Conservation (phyloP, 2,797 vertebrate species). For the Heliangelus exortis region DNA sequence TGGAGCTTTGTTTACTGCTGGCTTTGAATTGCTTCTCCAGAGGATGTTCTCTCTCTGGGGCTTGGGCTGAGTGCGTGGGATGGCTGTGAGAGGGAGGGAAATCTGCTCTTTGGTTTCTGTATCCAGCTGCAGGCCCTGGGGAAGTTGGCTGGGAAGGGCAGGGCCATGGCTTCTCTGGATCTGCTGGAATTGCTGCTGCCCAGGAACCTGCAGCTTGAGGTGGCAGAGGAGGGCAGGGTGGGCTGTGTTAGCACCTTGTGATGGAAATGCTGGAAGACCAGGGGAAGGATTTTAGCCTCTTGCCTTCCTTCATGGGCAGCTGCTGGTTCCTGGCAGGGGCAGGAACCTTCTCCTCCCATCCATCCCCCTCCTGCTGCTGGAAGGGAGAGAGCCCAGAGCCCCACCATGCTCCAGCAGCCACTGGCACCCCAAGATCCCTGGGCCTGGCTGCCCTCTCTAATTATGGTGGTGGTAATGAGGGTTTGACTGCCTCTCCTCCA, state of each 20-base stretch:
- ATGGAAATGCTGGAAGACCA: not conserved
- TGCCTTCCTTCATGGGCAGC: not conserved
- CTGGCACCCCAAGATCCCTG: too few relatives aligned
- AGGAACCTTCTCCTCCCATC: not conserved
- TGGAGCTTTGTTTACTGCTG: conserved; percentile 1
- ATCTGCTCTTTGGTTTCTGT: not conserved
- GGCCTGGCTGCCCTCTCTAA: conserved; percentile 2
- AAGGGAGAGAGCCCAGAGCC: not conserved
- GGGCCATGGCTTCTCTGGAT: too few relatives aligned
- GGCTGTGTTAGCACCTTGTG: not conserved
- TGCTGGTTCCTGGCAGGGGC: not conserved
- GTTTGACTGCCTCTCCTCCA: conserved; percentile 33
- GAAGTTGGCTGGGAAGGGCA: not conserved
- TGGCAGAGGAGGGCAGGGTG: not conserved
- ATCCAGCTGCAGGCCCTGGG: not conserved
- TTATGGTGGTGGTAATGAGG: conserved; percentile 55
- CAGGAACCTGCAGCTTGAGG: not conserved
- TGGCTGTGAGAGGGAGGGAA: not conserved
- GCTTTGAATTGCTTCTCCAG: not conserved
- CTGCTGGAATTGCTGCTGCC: not conserved
- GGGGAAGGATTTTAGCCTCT: not conserved
- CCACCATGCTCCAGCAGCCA: not conserved
- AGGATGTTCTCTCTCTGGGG: not conserved
- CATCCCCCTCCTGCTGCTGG: rapidly evolving
- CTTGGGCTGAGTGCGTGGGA: not conserved